phyloP scores from a whole-genome alignment of 2,888 invertebrate species.

The Hirtodrosophila histrioides region DNA sequence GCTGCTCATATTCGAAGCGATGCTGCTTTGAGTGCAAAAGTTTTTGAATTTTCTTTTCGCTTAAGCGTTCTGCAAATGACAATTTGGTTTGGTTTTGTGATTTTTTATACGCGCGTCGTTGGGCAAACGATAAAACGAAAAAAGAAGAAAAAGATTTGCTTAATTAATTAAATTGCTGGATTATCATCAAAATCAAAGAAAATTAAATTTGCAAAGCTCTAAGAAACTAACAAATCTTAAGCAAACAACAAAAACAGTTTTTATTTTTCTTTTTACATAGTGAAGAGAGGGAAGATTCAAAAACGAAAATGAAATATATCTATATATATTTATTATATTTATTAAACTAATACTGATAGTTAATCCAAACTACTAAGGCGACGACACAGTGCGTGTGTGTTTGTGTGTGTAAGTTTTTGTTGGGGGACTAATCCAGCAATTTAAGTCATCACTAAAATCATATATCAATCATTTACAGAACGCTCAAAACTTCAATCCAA shows the following conservation, averaged over 20 bases:
- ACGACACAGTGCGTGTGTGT: conserved; percentile 64
- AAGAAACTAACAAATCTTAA: conserved; percentile 23
- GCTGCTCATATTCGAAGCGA: conserved; percentile 68
- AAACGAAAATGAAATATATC: neutral
- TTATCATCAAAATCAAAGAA: conserved; percentile 56
- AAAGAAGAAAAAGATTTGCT: conserved; percentile 71
- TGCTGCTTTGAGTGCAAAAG: conserved; percentile 78
- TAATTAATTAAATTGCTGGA: conserved; percentile 84
- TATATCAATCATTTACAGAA: conserved; percentile 62
- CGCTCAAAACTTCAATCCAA: conserved; percentile 43
- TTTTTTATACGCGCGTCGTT: conserved; percentile 56
- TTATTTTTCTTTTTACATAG: no score
- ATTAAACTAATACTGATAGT: neutral
- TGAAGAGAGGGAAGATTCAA: conserved; percentile 15
- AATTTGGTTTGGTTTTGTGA: conserved; percentile 34
- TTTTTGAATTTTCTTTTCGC: conserved; percentile 78
- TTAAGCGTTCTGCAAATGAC: conserved; percentile 83
- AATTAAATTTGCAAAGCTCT: conserved; percentile 47
- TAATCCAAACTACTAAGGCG: conserved; percentile 54
- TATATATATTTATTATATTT: no score
- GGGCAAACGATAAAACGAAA: conserved; percentile 72
- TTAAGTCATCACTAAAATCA: conserved; percentile 45
- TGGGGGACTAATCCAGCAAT: conserved; percentile 72
- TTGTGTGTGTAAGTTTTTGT: conserved; percentile 25
- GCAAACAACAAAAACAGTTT: conserved; percentile 3